Base-by-base conservation (phyloP, 2,113 vertebrate species). In the Corydoras sp. region DNA sequence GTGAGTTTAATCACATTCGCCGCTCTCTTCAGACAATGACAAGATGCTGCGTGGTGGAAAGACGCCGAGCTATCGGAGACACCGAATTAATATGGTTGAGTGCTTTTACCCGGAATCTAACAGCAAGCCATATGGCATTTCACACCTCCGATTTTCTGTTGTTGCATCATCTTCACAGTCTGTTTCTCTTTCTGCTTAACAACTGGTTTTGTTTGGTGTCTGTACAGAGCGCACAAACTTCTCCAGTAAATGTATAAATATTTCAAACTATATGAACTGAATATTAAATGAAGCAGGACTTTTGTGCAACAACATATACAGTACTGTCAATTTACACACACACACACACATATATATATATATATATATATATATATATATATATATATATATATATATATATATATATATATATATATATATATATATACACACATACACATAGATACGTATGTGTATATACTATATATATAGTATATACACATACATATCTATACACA, bases 181-280 rank as follows among this genome's bases (percentile, higher is more conserved):
- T 29, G 48, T 30, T 24, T 24, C 18, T 55, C 35, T 55, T 59
- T 24, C 0, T 10, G 43, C 66, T 63, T 51, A 31, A 69, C 31
- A 13, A 61, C 59, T 72, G 60, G 53, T 73, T 71, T 69, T 72
- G 51, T 71, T 32, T 9, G 48, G 10, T 62, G 43, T 65, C 48
- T 64, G 58, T 70, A 58, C 55, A 32, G 29, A 63, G 53, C 56
- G 58, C 43, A 68, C 55, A 60, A 75, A 58, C 35, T 43, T 63
- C 58, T 59, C 70, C 50, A 43, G 62, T 62, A 69, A 63, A 73
- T 69, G 7, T 56, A 61, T 62, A 74, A 74, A 74, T 74, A 65
- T 58, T 43, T 43, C 4, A 43, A 43, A 43, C 35, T 43, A 43
- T 43, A 43, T 43, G 35, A 43, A 43, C 35, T 43, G 35, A 43